Base-by-base conservation (phyloP, 2,888 invertebrate genomes). In the Tipula vernalis region DNA sequence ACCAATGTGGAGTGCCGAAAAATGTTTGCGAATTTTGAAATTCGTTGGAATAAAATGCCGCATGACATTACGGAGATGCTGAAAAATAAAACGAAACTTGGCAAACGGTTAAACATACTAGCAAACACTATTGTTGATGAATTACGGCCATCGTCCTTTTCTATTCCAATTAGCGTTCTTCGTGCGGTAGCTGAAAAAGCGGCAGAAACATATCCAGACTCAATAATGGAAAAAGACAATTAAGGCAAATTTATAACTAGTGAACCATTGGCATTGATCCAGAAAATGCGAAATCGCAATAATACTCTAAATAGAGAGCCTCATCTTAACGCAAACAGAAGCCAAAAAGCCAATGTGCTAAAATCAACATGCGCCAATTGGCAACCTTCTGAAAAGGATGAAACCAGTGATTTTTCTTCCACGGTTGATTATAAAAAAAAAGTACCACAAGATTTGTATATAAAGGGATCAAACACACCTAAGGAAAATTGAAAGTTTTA, bases 221-320 rank as follows among this genome's bases (percentile, higher is more conserved):
- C 86, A 86, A 86, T 86, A 39, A 86, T 86, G 57, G 57, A 86
- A 13, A 86, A 28, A 36, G 12, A 86, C 28, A 36, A 18, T 6
- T 15, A 85, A 36, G 86, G 85, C 3, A 85, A 85, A 44, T 47
- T 41, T 71, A 44, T 87, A n/a, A 39, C 42, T 0, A 36, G 42
- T 10, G 84, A 39, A 6, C 87, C 87, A 85, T 13, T 86, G 39
- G 86, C 57, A 47, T 28, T 87, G 5, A 71, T 86, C 13, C 47
- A 41, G 5, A 86, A 41, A n/a, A 84, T 87, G 71, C 86, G 86
- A 84, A 86, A 87, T 42, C 41, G 87, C 8, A 85, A 87, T 15
- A 86, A 85, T 36, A 86, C 84, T 15, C 36, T 87, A 39, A 87
- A 87, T 42, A 39, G 87, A 44, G 13, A 36, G 5, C 87, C 86